Conservation (phyloP, 2,888 invertebrate species). For the Brachyptera putata region DNA sequence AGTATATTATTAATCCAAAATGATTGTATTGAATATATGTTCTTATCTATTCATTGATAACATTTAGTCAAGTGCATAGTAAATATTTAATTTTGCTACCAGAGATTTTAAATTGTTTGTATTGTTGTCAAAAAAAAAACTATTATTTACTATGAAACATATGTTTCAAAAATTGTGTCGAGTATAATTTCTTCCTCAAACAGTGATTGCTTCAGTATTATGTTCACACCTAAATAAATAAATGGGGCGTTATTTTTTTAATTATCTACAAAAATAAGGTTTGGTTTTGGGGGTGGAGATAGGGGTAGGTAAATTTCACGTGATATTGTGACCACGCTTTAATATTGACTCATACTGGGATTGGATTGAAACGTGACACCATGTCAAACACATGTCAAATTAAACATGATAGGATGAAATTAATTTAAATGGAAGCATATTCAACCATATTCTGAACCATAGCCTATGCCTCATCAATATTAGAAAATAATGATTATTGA, state of each 20-base stretch:
- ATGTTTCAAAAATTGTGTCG: constrained; percentile 6
- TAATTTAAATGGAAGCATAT: not conserved
- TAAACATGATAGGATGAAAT: not conserved
- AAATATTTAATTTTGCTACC: constrained; percentile 30
- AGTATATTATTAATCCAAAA: not conserved
- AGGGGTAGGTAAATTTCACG: not conserved
- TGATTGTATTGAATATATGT: constrained; percentile 5
- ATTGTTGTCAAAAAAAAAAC: not conserved
- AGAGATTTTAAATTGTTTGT: constrained; percentile 12
- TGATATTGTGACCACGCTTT: not conserved
- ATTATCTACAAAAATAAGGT: constrained; percentile 16
- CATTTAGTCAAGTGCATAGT: constrained; percentile 25
- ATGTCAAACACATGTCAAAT: too few species aligned
- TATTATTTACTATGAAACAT: constrained; percentile 8
- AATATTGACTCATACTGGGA: not conserved
- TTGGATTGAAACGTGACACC: not conserved
- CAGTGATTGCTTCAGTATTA: not conserved
- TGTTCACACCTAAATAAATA: constrained; percentile 21
- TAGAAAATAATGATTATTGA: too few species aligned
- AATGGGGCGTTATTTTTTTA: constrained; percentile 14
- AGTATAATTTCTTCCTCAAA: not conserved
- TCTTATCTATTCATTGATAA: constrained; percentile 13
- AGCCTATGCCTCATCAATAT: too few species aligned
- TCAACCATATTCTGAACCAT: too few species aligned
- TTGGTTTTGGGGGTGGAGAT: constrained; percentile 6